Evolutionary conservation across 2,797 vertebrate species (phyloP).

Genomic region (Gouania willdenowi): DNA sequence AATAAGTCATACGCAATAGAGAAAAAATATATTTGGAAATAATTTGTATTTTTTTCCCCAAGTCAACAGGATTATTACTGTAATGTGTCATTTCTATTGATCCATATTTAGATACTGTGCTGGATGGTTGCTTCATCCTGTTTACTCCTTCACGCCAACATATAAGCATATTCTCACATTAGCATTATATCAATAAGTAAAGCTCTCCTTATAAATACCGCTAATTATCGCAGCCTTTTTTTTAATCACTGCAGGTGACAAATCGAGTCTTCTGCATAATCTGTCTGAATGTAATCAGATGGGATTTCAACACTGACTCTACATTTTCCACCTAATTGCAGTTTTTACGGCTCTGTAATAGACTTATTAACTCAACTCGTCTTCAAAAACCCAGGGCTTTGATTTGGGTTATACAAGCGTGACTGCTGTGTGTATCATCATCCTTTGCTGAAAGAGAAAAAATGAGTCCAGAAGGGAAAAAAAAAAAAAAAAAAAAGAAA

Average conservation of each 20-base stretch:
- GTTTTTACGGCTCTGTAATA: conserved; percentile 35
- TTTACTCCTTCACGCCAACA: neutral
- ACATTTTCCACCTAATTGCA: conserved; percentile 43
- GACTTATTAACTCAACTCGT: conserved; percentile 38
- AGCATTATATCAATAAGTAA: too few relatives aligned
- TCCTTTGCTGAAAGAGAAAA: conserved; percentile 24
- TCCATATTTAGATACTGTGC: too few relatives aligned
- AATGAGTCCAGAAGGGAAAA: conserved; percentile 42
- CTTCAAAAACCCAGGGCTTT: conserved; percentile 48
- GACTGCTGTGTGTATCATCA: conserved; percentile 30
- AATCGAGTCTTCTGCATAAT: conserved; percentile 4
- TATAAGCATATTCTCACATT: too few relatives aligned
- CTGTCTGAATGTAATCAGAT: conserved; percentile 10
- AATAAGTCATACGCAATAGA: too few relatives aligned
- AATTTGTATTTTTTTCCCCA: too few relatives aligned
- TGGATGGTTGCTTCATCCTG: too few relatives aligned
- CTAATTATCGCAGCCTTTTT: neutral
- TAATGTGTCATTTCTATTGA: too few relatives aligned
- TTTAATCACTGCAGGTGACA: conserved; percentile 4
- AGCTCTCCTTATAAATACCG: neutral
- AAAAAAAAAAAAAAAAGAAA: conserved; percentile 43
- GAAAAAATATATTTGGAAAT: too few relatives aligned
- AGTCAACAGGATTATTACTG: too few relatives aligned
- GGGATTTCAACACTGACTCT: conserved; percentile 12
- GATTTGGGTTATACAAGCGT: conserved; percentile 36